Evolutionary conservation across 2,113 vertebrate genomes (phyloP).

Genomic region (Chionis minor): DNA sequence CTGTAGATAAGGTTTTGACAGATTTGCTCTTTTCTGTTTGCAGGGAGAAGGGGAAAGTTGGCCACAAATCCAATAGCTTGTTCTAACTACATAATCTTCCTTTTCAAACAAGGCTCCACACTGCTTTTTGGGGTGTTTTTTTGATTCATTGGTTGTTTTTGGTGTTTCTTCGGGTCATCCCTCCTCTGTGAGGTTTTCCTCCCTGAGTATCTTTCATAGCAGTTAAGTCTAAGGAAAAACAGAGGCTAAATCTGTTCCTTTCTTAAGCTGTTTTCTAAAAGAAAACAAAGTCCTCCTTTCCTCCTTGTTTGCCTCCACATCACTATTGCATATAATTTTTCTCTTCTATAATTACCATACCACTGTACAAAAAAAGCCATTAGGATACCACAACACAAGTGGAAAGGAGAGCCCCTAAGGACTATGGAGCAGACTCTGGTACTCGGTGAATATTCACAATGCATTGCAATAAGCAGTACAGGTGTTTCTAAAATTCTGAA

Average conservation of each 20-base stretch:
- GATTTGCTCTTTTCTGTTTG: neutral
- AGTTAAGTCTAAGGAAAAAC: neutral
- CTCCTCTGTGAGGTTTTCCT: neutral
- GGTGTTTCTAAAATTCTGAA: conserved; percentile 15
- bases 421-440: neutral
- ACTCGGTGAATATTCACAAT: neutral
- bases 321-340: neutral
- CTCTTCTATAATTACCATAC: neutral
- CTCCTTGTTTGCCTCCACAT: neutral
- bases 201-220: neutral
- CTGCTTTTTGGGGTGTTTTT: neutral
- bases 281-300: neutral
- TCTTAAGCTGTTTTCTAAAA: neutral
- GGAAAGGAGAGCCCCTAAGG: neutral
- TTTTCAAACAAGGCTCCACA: neutral
- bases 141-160: neutral
- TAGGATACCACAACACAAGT: neutral
- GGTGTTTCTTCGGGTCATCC: neutral
- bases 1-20: neutral
- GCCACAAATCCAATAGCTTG: neutral
- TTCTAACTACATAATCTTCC: neutral
- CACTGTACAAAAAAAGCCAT: neutral
- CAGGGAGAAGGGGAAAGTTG: neutral
- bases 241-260: neutral
- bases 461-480: neutral